Base-by-base conservation (phyloP, 92 coral and sea anemone genomes). In the Zoanthus sansibaricus region DNA sequence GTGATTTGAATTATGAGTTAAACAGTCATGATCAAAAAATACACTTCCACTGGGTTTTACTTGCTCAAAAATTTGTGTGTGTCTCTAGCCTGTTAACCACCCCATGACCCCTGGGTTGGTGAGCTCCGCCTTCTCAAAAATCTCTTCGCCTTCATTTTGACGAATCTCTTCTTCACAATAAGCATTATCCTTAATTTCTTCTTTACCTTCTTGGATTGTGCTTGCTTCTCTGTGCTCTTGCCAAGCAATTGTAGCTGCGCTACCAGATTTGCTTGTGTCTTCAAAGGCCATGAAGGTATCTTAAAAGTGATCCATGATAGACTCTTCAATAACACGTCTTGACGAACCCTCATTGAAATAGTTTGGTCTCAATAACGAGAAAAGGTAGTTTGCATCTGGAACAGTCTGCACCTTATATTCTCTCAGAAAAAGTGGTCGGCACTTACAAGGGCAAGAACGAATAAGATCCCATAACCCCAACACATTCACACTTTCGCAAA, bases 401-500 rank as follows among this genome's bases (percentile, higher is more conserved):
- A 77, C 75, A 30, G 83, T 77, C 31, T 52, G 76, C 15, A 49
- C 62, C 44, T 87, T 58, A 47, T 46, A 87, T 12, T 87, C 90
- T 68, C 82, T 42, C 14, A 77, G 90, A 51, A 86, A 86, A 86
- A 86, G 76, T 59, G 32, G 69, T 73, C 64, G 77, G 75, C 89
- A 86, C 83, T 76, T 56, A 7, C 62, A 84, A 58, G 89, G 89
- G 61, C 66, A 72, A 21, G 83, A 33, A 86, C 75, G 59, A n/a
- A 87, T 87, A 33, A 87, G 67, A 30, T 87, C 86, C 55, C 90
- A 83, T 51, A 87, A 87, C 56, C 90, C 84, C 77, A 75, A 76
- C 18, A 74, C 66, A 64, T 86, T 77, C 31, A 82, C 48, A 84
- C 89, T 18, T 64, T 78, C 44, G 71, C 78, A 71, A 87, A 87